phyloP scores from a whole-genome alignment of 2,797 vertebrate species.

The Sebastes iracundus region DNA sequence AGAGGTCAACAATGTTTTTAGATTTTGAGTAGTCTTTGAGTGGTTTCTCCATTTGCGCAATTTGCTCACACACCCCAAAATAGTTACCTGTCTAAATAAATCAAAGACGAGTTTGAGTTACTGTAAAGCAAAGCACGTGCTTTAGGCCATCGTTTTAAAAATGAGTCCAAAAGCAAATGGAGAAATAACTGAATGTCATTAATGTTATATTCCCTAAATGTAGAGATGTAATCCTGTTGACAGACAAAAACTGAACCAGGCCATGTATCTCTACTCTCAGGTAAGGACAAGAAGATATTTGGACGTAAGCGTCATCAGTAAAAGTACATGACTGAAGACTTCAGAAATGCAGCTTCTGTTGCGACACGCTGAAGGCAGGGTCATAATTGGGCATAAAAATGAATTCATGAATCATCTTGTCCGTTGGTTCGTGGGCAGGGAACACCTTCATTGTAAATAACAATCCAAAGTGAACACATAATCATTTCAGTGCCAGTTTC shows the following conservation, averaged over 20 bases:
- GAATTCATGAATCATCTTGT: slow-evolving; percentile 45
- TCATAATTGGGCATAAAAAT: neutral
- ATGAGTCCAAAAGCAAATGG: neutral
- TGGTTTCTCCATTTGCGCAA: neutral
- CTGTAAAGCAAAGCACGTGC: neutral
- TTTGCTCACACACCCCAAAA: neutral
- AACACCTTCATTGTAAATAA: slow-evolving; percentile 9
- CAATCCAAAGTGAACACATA: neutral
- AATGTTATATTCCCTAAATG: neutral
- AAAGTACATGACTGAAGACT: slow-evolving; percentile 7
- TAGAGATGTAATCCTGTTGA: neutral
- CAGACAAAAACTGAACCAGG: neutral
- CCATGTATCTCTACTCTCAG: neutral
- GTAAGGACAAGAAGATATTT: neutral
- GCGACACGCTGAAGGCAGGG: slow-evolving; percentile 24
- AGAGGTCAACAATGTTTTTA: neutral
- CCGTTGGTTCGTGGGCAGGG: neutral
- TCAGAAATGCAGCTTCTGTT: slow-evolving; percentile 39
- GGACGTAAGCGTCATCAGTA: neutral
- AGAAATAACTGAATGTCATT: neutral
- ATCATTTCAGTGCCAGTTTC: neutral
- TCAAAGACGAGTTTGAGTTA: neutral
- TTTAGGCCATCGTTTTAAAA: neutral
- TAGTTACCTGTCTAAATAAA: neutral
- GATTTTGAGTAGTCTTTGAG: neutral